Base-by-base conservation (phyloP, 2,797 vertebrate genomes). In the Carduelis carduelis region DNA sequence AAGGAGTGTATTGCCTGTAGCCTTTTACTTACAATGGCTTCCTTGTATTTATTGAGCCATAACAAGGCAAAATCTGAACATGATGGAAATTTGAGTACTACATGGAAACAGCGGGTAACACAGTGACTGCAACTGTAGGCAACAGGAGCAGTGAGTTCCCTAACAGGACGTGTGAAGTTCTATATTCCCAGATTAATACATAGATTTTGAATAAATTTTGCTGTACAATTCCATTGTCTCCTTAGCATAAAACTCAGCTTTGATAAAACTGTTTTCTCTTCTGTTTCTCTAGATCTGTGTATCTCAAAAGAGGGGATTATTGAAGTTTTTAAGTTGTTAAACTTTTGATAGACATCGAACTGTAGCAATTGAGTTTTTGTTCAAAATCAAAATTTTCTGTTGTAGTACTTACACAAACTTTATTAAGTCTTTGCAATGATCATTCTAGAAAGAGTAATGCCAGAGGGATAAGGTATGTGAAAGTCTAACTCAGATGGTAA, bases 181-280 rank as follows among this genome's bases (percentile, higher is more conserved):
- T 46, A 10, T 44, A 16, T 75, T 89, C 27, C 7, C 15, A 35
- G 0, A 3, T 43, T 43, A 39, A 14, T 41, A 24, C 0, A 0
- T 8, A 75, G 23, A 57, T 79, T 92, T 90, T 79, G 11, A 76
- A 44, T 82, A 66, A 89, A 61, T 4, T 4, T 11, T 53, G 3
- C 3, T 28, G 3, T 30, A 55, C 4, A 39, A 24, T 66, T 89
- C 10, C 10, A 23, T 35, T 59, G 5, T 4, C 15, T 74, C 21
- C 11, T 68, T 50, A 71, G 8, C 12, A 30, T 14, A 71, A 91
- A 74, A 43, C 3, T 60, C 19, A 49, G 4, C 11, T 55, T 68
- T 44, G 18, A 14, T 56, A 75, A 74, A 83, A 30, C 5, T 57
- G 4, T 53, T 60, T 85, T 68, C 16, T 78, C 6, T 59, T 18